A percentile compares a stretch with the other conserved stretches of the same genome.
Conservation (phyloP, 2,888 invertebrate species). For the Xestia xanthographa region DNA sequence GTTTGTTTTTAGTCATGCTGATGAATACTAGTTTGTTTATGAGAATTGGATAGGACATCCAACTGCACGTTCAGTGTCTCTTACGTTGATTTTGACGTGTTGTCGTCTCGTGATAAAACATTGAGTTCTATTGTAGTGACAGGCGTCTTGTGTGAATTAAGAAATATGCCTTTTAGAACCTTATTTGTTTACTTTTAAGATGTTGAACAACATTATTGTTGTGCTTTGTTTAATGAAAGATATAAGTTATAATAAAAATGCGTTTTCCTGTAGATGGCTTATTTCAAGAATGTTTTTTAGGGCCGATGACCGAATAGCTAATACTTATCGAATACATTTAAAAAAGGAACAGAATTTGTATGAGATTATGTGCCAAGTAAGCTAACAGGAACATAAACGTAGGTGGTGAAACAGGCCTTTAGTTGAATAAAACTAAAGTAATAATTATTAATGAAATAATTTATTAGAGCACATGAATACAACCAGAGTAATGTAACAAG, state of each 20-base stretch:
- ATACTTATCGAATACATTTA: too few relatives aligned
- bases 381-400: too few relatives aligned
- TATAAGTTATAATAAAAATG: background rate
- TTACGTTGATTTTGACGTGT: background rate
- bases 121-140: background rate
- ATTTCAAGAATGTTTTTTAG: too few relatives aligned
- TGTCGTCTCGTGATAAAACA: background rate
- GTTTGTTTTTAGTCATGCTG: constrained; percentile 65
- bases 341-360: too few relatives aligned
- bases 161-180: constrained; percentile 2
- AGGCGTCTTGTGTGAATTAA: background rate
- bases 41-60: background rate
- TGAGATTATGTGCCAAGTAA: too few relatives aligned
- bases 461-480: constrained; percentile 87
- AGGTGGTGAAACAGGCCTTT: too few relatives aligned
- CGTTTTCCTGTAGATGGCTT: background rate
- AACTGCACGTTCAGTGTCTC: background rate
- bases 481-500: constrained; percentile 86
- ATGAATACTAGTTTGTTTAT: constrained; percentile 51
- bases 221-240: background rate
- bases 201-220: background rate
- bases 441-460: constrained; percentile 76
- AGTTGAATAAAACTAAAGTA: constrained; percentile 29
- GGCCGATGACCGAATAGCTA: too few relatives aligned
- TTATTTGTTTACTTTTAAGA: background rate